Conservation (phyloP, 2,113 vertebrate species). For the Dicerorhinus sumatrensis region DNA sequence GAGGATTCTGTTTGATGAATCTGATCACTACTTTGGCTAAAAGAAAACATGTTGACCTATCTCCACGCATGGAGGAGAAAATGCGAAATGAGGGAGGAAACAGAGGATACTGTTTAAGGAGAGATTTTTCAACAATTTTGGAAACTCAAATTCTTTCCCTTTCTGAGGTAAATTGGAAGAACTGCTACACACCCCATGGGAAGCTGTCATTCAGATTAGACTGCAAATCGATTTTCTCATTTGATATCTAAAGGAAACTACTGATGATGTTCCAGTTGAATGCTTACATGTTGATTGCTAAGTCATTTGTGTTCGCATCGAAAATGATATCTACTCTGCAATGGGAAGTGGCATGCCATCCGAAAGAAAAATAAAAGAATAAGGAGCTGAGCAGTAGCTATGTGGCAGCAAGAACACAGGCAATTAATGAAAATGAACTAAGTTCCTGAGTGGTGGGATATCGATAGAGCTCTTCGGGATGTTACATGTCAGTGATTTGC, state of each 20-base stretch:
- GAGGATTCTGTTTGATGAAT: conserved; percentile 68
- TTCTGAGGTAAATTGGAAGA: conserved; percentile 72
- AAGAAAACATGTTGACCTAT: conserved; percentile 58
- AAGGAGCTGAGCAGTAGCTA: conserved; percentile 75
- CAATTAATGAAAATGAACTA: conserved; percentile 16
- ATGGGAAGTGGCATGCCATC: conserved; percentile 78
- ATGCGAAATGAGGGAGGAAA: conserved; percentile 56
- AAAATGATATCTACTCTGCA: conserved; percentile 74
- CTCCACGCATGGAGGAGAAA: conserved; percentile 44
- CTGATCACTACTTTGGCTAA: conserved; percentile 65
- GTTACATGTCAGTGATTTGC: conserved; percentile 84
- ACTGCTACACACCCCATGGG: conserved; percentile 81
- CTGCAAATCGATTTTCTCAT: conserved; percentile 80
- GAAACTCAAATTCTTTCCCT: conserved; percentile 64
- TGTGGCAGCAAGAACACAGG: conserved; percentile 50
- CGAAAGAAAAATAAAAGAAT: conserved; percentile 72
- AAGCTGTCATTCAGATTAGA: conserved; percentile 78
- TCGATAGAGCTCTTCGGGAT: conserved; percentile 68
- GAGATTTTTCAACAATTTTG: conserved; percentile 69
- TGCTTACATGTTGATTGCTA: conserved; percentile 77
- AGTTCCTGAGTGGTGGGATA: background rate
- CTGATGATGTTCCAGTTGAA: conserved; percentile 76
- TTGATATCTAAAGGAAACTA: conserved; percentile 79
- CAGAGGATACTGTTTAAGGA: conserved; percentile 52
- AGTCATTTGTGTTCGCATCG: conserved; percentile 73